These are phyloP conservation scores for Holothuria leucospilota DNA, from an alignment of 53 echinoderm and acorn worm genomes.

Conservation along the genomic window DNA sequence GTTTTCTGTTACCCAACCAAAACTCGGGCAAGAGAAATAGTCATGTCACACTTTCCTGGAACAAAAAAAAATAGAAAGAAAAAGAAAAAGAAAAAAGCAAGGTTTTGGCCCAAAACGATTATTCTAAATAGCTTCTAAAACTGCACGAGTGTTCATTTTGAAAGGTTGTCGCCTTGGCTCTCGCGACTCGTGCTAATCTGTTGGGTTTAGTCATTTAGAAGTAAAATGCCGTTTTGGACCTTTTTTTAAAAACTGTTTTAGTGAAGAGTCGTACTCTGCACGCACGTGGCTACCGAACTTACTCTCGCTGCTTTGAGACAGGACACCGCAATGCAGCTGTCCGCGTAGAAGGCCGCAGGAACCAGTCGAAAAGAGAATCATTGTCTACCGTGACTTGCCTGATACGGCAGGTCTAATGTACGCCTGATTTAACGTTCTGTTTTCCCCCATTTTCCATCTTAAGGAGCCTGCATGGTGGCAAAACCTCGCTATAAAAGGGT, in stretches of 20 bases:
- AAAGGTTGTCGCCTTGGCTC: constrained; percentile 13
- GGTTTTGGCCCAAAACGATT: neutral
- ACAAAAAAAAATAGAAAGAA: neutral
- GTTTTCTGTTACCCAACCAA: neutral
- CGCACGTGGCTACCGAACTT: constrained; percentile 27
- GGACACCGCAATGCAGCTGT: constrained; percentile 34
- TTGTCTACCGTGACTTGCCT: constrained; percentile 15
- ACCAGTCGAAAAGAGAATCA: constrained; percentile 8
- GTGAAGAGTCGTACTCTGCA: no score
- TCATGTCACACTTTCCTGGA: neutral
- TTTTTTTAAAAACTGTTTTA: neutral
- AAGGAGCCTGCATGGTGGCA: neutral
- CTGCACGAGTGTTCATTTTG: constrained; percentile 1
- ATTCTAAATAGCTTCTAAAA: neutral
- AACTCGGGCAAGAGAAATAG: neutral
- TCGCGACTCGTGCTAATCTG: constrained; percentile 37
- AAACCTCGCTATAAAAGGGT: constrained; percentile 27
- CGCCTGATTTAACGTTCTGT: constrained; percentile 35
- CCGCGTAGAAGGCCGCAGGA: constrained; percentile 35
- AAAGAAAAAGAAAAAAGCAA: neutral
- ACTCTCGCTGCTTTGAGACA: constrained; percentile 12
- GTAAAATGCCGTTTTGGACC: constrained; percentile 42
- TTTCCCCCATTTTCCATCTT: neutral
- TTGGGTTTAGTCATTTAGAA: constrained; percentile 36
- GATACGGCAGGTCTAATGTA: constrained; percentile 29